Evolutionary conservation across 2,113 vertebrate genomes (phyloP).

Genomic region (Poeciliopsis turrubarensis): DNA sequence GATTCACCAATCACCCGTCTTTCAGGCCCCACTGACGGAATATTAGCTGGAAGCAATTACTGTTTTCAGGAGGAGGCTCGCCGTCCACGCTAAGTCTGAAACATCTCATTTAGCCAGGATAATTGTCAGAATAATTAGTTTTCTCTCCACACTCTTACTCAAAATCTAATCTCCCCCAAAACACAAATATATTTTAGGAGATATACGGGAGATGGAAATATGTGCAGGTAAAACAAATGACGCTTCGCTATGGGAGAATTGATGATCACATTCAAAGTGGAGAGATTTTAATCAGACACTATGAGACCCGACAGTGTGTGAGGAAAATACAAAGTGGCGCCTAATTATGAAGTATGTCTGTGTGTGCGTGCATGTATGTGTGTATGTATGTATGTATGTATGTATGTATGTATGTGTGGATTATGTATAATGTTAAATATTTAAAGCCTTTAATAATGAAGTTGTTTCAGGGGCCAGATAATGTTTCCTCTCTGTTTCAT

Average conservation of each 20-base stretch:
- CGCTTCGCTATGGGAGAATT: conserved; percentile 2
- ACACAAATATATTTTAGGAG: conserved; percentile 29
- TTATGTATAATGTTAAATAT: too few species aligned
- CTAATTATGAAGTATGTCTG: too few species aligned
- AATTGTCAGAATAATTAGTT: conserved; percentile 65
- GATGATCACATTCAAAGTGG: background rate
- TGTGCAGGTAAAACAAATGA: conserved; percentile 22
- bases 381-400: too few species aligned
- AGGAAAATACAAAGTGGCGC: too few species aligned
- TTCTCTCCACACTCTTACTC: background rate
- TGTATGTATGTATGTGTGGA: too few species aligned
- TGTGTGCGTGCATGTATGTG: too few species aligned
- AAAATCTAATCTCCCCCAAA: conserved; percentile 11
- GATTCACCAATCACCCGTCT: conserved; percentile 40
- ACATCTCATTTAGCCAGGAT: conserved; percentile 63
- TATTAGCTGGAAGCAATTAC: conserved; percentile 68
- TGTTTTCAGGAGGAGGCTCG: conserved; percentile 38
- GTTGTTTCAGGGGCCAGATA: too few species aligned
- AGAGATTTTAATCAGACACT: conserved; percentile 1
- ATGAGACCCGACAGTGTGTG: too few species aligned
- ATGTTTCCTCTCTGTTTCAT: too few species aligned
- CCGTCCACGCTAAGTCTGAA: conserved; percentile 32
- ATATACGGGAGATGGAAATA: conserved; percentile 32
- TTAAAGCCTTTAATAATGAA: too few species aligned
- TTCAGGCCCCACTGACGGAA: conserved; percentile 48